Base-by-base conservation (phyloP, 1,140 invertebrate genomes). In the Temnothorax curvispinosus region DNA sequence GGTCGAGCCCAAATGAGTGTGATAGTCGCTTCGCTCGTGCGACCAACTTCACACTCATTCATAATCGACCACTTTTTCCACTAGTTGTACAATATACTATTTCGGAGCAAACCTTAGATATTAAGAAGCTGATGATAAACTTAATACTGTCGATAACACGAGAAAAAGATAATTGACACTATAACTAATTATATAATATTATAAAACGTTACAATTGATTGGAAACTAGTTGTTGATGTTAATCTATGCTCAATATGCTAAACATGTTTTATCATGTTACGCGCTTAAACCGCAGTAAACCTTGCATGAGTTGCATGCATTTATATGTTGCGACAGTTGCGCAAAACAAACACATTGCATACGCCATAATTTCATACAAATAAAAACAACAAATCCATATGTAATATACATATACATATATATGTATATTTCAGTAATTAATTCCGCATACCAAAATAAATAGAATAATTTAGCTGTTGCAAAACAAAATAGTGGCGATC, bases 301-400 rank as follows among this genome's bases (percentile, higher is more conserved):
- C 8, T 84, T 75, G 11, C n/a, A n/a, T n/a, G n/a, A n/a, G n/a
- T n/a, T n/a, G n/a, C 44, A 13, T 27, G 47, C 13, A 65, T 80
- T 27, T 65, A 50, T 50, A 78, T 38, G 7, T 74, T 60, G 27
- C 27, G n/a, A 84, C 11, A 84, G 27, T 84, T 50, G 54, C 0
- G 27, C 5, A 75, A 84, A 84, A 41, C 27, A 50, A 75, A 47
- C n/a, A 27, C 56, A 84, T 58, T 81, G 69, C 11, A 69, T 50
- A 7, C 47, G 15, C 7, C 18, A 81, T 81, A 56, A 69, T 71
- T 81, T 44, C 21, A 27, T 81, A 58, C 13, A 44, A 58, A 81
- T 71, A 56, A 56, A 27, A 50, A 65, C 18, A 78, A 81, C 9
- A 52, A 78, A 65, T 81, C 27, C 2, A n/a, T 11, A 82, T 71